Base-by-base conservation (phyloP, 2,113 vertebrate genomes). In the Sorex fumeus region DNA sequence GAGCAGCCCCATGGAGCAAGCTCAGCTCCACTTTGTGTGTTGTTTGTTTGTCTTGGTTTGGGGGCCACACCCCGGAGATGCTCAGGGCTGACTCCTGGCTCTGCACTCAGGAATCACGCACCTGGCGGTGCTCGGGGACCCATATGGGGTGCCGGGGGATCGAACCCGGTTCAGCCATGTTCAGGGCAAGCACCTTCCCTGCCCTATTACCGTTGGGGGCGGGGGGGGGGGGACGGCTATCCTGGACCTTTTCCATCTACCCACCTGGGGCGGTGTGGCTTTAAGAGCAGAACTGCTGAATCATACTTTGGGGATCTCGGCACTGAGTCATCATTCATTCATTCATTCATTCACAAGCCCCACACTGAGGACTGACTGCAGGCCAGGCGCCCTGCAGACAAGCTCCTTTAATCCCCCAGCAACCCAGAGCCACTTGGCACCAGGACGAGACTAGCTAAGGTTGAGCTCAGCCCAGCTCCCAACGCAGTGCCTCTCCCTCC, bases 321-420 rank as follows among this genome's bases (percentile, higher is more conserved):
- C 83, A 23, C 62, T n/a, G 64, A 84, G 69, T 43, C 30, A 45
- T 40, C 27, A 36, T 40, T 83, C 32, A 50, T 47, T 77, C 9
- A 19, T 60, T 87, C 43, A 19, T 70, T 62, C 72, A 71, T 80
- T 85, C 87, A 87, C 32, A 3, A 88, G 60, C 87, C n/a, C 23
- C 72, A 3, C 34, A 62, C 0, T 7, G 27, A 90, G 27, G 34
- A 60, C 82, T 40, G 19, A 16, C 19, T 43, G 25, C 30, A 23
- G 53, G 64, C 19, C 47, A 72, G 23, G 21, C 32, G 85, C n/a
- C 43, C 87, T 19, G 25, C 1, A 85, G 81, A 84, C 25, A 45
- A 76, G 40, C 13, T 67, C 36, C 34, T 47, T 91, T 93, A 82
- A 76, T 79, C 76, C 34, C 53, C 64, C 28, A 67, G 13, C 30